Evolutionary conservation across 2,797 vertebrate species (phyloP).

Genomic region (Aselliscus stoliczkanus): DNA sequence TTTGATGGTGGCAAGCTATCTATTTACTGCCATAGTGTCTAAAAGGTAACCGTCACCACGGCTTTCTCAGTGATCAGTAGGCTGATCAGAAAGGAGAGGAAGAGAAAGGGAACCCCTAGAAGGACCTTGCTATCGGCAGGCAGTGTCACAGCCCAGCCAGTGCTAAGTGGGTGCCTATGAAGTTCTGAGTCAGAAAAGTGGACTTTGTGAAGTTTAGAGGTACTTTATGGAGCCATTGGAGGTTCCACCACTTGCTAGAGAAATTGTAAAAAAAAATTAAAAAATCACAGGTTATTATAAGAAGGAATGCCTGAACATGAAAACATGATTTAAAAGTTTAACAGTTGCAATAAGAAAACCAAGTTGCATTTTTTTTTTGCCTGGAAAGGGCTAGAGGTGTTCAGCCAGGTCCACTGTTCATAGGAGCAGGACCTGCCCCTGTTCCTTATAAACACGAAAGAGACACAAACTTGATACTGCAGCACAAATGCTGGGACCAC

Average conservation of each 20-base stretch:
- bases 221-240: neutral
- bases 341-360: neutral
- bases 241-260: neutral
- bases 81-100: conserved; percentile 52
- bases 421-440: accelerated
- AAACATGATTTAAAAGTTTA: neutral
- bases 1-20: conserved; percentile 73
- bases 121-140: conserved; percentile 1
- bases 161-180: neutral
- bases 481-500: neutral
- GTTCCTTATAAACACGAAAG: neutral
- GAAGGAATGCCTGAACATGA: neutral
- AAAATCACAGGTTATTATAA: neutral
- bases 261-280: neutral
- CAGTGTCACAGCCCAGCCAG: neutral
- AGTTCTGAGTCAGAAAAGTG: neutral
- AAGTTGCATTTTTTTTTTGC: neutral
- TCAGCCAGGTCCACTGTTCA: neutral
- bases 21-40: conserved; percentile 61
- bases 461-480: neutral
- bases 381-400: neutral
- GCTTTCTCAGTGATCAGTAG: conserved; percentile 65
- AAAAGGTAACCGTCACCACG: conserved; percentile 63
- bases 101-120: conserved; percentile 16
- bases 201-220: conserved; percentile 12